Base-by-base conservation (phyloP, 1,140 invertebrate genomes). In the Zelostemma sp. region DNA sequence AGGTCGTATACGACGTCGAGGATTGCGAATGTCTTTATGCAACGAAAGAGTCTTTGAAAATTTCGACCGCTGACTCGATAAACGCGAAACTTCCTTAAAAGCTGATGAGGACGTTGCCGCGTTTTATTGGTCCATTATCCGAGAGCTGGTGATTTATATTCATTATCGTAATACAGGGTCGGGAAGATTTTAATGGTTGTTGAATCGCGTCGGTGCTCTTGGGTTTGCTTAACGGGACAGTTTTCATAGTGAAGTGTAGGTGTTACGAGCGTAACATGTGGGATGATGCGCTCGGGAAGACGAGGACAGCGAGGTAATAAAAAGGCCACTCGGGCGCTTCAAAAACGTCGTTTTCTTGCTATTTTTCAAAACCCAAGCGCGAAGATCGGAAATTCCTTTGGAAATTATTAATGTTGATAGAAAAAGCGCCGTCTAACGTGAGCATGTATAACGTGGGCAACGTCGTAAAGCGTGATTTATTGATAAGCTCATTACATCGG, bases 231-330 rank as follows among this genome's bases (percentile, higher is more conserved):
- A 50, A 56, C 60, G 53, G 53, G 25, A 50, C 51, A 45, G 33
- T 63, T 50, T 63, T 63, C 28, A 41, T 56, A 56, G 35, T 56
- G 46, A 50, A 63, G 51, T 55, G 41, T 12, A 48, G 51, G 46
- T 54, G 55, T 62, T 62, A 62, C 46, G 59, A 43, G 41, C 53
- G 38, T 56, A 45, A 63, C 33, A 48, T 17, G 63, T 56, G 57
- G 51, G 57, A 17, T 49, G 51, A 31, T 57, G 31, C 41, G 55
- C 31, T 49, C 18, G n/a, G 51, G 38, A n/a, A 53, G 51, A 68
- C 57, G 47, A 58, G 62, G 47, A 67, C 46, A 67, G 47, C 28
- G 47, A 51, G 64, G 51, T 60, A 51, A 49, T 60, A 56, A 67
- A 60, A 25, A 49, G 56, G 21, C 55, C 62, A 54, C 62, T 50